A percentile compares a stretch with the other conserved stretches of the same genome.
Evolutionary conservation across 2,797 vertebrate species (phyloP).

Genomic region (Notamacropus eugenii): DNA sequence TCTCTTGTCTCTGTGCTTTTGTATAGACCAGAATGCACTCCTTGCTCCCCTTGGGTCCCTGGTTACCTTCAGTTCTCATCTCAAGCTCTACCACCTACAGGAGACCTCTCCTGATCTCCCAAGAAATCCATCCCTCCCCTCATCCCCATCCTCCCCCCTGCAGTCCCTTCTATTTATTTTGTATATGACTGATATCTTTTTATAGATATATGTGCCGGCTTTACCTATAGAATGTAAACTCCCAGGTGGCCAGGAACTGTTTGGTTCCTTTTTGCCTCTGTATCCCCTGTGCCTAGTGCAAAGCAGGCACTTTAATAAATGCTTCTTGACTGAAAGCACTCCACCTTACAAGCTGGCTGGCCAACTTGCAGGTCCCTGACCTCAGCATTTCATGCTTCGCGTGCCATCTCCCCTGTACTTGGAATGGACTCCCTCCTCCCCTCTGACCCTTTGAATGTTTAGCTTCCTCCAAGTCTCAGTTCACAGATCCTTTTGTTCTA

Average conservation of each 20-base stretch:
- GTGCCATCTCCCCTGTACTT: not conserved
- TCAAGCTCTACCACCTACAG: not conserved
- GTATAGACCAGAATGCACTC: not conserved
- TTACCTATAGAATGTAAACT: not conserved
- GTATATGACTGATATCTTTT: not conserved
- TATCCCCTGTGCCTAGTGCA: not conserved
- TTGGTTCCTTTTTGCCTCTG: not conserved
- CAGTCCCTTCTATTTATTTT: not conserved
- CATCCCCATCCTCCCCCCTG: not conserved
- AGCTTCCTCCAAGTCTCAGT: not conserved
- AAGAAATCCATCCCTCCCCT: no score
- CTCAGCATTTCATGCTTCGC: not conserved
- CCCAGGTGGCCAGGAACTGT: not conserved
- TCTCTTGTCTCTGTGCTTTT: not conserved
- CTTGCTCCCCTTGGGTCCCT: not conserved
- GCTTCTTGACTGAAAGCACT: not conserved
- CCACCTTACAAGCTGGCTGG: not conserved
- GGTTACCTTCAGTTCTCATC: not conserved
- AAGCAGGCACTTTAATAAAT: not conserved
- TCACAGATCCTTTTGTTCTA: not conserved
- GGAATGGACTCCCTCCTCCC: not conserved
- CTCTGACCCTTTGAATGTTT: not conserved
- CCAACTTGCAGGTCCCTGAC: not conserved
- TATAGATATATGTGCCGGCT: no score
- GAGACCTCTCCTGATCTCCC: not conserved